These are phyloP conservation scores for Charadrius vociferus DNA, from an alignment of 2,113 vertebrate genomes.

Conservation along the genomic window DNA sequence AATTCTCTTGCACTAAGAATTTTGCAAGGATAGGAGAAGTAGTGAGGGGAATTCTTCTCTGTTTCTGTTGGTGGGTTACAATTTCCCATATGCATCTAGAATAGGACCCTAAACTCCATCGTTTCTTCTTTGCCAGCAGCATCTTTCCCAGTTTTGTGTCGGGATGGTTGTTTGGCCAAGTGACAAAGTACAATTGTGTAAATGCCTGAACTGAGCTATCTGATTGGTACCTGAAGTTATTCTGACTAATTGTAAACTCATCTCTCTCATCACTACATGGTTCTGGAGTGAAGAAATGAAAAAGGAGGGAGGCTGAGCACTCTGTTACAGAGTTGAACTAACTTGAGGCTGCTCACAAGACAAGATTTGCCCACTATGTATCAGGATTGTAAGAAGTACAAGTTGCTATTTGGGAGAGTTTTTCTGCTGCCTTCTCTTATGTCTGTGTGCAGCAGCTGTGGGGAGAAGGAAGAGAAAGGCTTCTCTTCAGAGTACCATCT, in stretches of 20 bases:
- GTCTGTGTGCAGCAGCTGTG: background rate
- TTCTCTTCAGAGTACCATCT: background rate
- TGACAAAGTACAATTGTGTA: background rate
- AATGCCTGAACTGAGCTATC: background rate
- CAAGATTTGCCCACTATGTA: background rate
- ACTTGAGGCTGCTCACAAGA: background rate
- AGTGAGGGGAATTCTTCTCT: background rate
- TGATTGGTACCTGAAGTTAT: background rate
- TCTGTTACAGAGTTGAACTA: background rate
- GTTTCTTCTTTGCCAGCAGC: background rate
- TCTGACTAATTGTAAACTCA: background rate
- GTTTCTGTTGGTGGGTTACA: background rate
- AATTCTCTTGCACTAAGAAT: background rate
- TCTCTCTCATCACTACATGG: background rate
- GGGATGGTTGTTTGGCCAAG: background rate
- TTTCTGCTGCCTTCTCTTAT: background rate
- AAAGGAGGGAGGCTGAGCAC: background rate
- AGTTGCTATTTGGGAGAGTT: background rate
- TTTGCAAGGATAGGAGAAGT: background rate
- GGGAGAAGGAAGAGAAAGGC: background rate
- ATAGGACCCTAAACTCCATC: background rate
- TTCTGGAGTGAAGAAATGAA: background rate
- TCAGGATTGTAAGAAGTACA: background rate
- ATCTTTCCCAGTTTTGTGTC: background rate
- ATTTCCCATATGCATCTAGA: background rate